Evolutionary conservation across 2,888 invertebrate genomes (phyloP), one percentile per base, ranked within the genome.

Genomic region (Tinea trinotella): DNA sequence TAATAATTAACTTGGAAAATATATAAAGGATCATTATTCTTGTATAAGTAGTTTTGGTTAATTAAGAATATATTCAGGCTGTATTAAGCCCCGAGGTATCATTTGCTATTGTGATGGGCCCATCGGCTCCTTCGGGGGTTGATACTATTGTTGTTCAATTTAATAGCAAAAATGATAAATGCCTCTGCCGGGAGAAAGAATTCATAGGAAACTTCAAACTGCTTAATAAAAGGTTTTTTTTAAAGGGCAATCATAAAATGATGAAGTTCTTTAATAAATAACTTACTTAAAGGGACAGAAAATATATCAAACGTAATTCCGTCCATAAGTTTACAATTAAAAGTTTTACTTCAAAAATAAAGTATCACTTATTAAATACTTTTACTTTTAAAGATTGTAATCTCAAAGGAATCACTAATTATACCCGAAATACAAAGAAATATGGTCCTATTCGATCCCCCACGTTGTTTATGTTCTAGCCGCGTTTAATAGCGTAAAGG

Each of bases 111-210:
- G 83, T 83, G 74, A 78, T 73, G 73, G 71, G 73, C 75, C 75
- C 74, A 71, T 75, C 68, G 73, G 70, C 72, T 83, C 78, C 81
- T 84, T 76, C 72, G 77, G 78, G 57, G 82, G 74, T 74, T 71
- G 67, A 61, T 60, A 62, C 70, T 71, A 77, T 80, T 83, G 77
- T 81, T 77, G 74, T 68, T 74, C 67, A 62, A 61, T 69, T 82
- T 83, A 83, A 84, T 83, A 77, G 81, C 81, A 71, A 78, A 84
- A 82, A 84, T 84, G 84, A 85, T 83, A 81, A 85, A 85, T 84
- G 83, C 67, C 66, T 67, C 77, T 68, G 65, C 66, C 59, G 78
- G 76, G 78, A 77, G 63, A 62, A 56, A 61, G 65, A 56, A 59
- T 61, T 62, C 57, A 60, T 60, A 57, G 53, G 53, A 50, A 56